Evolutionary conservation across 2,888 invertebrate species (phyloP), one percentile per base, ranked within the genome.

Genomic region (Cheilosia variabilis): DNA sequence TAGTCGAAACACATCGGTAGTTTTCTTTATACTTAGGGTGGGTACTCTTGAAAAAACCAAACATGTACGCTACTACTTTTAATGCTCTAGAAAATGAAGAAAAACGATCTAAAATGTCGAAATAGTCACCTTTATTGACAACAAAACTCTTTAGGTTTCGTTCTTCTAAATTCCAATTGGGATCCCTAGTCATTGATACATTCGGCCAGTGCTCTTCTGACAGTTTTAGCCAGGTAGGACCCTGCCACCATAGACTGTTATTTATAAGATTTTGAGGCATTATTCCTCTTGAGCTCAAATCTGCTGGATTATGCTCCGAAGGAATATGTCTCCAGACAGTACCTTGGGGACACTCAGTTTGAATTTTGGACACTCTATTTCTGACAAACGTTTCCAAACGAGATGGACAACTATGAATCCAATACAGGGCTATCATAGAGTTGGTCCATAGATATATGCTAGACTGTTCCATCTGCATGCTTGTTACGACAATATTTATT

Each of bases 261-360:
- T n/a, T 9, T 15, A 71, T 58, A 13, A 71, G n/a, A 15, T 13
- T 2, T 47, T 58, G 41, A 50, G 69, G 57, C 52, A 62, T 62
- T 1, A 63, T 5, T 22, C 62, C 53, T 45, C 62, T 24, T 22
- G 76, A 79, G 10, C 65, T 78, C 7, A 81, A 24, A 53, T 88
- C 86, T 2, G 87, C 84, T 0, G 87, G 79, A 47, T 87, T 88
- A 1, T 19, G 19, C 19, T 19, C 19, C 19, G 19, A 19, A 19
- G 19, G 19, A 19, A 19, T 19, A 19, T 19, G 86, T 50, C 10
- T 31, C 80, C 87, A 87, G 9, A 72, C n/a, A 5, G 15, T 45
- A n/a, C 5, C 10, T 27, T 53, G 19, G 17, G 63, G 43, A 43
- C 43, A 10, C 2, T 62, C 62, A 1, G 71, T 62, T 72, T 72